These are phyloP conservation scores for Cyprinodon variegatus DNA, from an alignment of 2,113 vertebrate genomes.

Conservation along the genomic window DNA sequence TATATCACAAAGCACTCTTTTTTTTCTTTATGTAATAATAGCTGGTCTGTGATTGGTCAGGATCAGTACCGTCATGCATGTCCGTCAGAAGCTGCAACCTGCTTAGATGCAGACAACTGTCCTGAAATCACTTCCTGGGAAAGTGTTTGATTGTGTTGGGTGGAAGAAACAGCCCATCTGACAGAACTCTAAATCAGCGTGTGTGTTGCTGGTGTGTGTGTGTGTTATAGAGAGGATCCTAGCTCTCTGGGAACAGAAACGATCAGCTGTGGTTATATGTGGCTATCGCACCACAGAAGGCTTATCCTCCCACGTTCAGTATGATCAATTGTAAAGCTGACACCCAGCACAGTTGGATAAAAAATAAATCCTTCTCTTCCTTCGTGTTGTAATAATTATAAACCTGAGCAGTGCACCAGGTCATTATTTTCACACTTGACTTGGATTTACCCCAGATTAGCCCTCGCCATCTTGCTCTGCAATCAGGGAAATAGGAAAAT, in stretches of 20 bases:
- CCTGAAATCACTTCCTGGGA: constrained; percentile 44
- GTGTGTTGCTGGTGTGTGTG: constrained; percentile 27
- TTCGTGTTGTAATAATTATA: constrained; percentile 47
- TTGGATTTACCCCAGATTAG: constrained; percentile 18
- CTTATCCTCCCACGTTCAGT: constrained; percentile 71
- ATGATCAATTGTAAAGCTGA: constrained; percentile 65
- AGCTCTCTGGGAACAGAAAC: constrained; percentile 24
- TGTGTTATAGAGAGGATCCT: constrained; percentile 9
- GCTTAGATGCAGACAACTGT: constrained; percentile 9
- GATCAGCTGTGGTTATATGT: constrained; percentile 60
- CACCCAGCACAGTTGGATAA: constrained; percentile 25
- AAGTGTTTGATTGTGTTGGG: constrained; percentile 33
- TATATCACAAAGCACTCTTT: background rate
- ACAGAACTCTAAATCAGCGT: constrained; percentile 27
- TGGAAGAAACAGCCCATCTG: constrained; percentile 47
- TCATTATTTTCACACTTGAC: constrained; percentile 45
- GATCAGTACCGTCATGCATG: background rate
- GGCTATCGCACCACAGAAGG: constrained; percentile 75
- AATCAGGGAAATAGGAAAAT: constrained; percentile 8
- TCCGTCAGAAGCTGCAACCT: constrained; percentile 11
- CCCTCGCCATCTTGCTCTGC: background rate
- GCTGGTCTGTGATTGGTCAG: background rate
- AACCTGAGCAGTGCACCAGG: background rate
- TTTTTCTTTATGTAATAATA: background rate
- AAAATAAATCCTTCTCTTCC: constrained; percentile 14